These are phyloP conservation scores for Sternarchorhynchus goeldii DNA, from an alignment of 2,797 vertebrate species.

Conservation along the genomic window DNA sequence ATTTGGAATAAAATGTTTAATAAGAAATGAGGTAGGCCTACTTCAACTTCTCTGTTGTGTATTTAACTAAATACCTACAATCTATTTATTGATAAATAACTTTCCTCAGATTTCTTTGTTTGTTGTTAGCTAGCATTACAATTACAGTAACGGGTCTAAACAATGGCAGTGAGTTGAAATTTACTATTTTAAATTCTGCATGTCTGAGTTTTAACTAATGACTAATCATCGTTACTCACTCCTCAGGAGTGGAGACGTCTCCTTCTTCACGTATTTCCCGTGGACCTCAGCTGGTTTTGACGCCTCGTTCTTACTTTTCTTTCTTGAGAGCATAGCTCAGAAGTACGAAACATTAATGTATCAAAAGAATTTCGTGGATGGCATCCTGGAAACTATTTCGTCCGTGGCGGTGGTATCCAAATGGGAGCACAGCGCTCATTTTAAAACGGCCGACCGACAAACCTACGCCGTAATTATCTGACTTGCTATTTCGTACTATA, in stretches of 20 bases:
- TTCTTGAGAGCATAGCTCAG: constrained; percentile 89
- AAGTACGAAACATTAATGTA: constrained; percentile 62
- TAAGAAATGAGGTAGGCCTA: too few relatives aligned
- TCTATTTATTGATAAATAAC: too few relatives aligned
- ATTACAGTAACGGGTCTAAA: too few relatives aligned
- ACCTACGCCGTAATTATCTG: background rate
- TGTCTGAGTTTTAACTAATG: too few relatives aligned
- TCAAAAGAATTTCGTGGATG: constrained; percentile 56
- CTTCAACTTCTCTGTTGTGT: too few relatives aligned
- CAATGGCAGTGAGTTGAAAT: background rate
- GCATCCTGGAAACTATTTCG: constrained; percentile 49
- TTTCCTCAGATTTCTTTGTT: too few relatives aligned
- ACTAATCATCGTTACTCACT: constrained; percentile 73
- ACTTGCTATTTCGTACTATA: background rate
- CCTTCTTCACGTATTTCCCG: constrained; percentile 98
- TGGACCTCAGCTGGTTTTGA: constrained; percentile 95
- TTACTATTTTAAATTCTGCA: too few relatives aligned
- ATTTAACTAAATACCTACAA: too few relatives aligned
- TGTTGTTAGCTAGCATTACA: too few relatives aligned
- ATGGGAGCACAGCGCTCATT: constrained; percentile 11
- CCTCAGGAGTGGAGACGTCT: constrained; percentile 92
- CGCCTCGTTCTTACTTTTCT: constrained; percentile 96
- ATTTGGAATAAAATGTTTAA: too few relatives aligned
- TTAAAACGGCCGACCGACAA: background rate
- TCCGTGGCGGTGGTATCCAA: constrained; percentile 20